phyloP scores from a whole-genome alignment of 2,113 vertebrate species.

The western clawed frog (Xenopus tropicalis) region DNA sequence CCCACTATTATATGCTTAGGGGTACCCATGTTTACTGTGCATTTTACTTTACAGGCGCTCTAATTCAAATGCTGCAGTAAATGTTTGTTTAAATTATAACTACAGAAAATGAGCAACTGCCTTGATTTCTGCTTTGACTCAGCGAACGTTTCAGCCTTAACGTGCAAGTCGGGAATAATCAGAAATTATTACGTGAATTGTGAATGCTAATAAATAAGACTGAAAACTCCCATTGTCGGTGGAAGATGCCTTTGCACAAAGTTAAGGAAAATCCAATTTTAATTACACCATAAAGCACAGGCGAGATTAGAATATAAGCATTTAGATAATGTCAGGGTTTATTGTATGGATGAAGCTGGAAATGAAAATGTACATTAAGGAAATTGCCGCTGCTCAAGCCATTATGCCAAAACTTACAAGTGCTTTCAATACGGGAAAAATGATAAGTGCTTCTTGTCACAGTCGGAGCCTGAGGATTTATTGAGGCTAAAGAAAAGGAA shows the following conservation, averaged over 20 bases:
- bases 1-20: too few species aligned
- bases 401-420: constrained; percentile 22
- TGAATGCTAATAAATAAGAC: constrained; percentile 20
- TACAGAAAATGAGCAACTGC: too few species aligned
- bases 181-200: constrained; percentile 6
- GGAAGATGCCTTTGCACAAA: constrained; percentile 13
- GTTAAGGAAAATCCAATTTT: constrained; percentile 36
- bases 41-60: too few species aligned
- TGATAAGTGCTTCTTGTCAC: too few species aligned
- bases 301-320: constrained; percentile 18
- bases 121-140: neutral
- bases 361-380: constrained; percentile 21
- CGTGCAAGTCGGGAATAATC: constrained; percentile 11
- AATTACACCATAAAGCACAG: constrained; percentile 26
- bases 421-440: neutral
- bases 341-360: constrained; percentile 16
- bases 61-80: too few species aligned
- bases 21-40: too few species aligned
- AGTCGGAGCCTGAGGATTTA: too few species aligned
- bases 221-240: constrained; percentile 27
- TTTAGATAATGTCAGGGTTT: constrained; percentile 19
- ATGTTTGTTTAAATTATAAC: too few species aligned
- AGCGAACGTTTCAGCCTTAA: constrained; percentile 8
- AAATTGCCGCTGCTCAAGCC: constrained; percentile 16
- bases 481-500: too few species aligned